Percentiles rank a stretch among this genome's conserved stretches.
Evolutionary conservation across 2,797 vertebrate genomes (phyloP).

Genomic region (Acrossocheilus fasciatus): DNA sequence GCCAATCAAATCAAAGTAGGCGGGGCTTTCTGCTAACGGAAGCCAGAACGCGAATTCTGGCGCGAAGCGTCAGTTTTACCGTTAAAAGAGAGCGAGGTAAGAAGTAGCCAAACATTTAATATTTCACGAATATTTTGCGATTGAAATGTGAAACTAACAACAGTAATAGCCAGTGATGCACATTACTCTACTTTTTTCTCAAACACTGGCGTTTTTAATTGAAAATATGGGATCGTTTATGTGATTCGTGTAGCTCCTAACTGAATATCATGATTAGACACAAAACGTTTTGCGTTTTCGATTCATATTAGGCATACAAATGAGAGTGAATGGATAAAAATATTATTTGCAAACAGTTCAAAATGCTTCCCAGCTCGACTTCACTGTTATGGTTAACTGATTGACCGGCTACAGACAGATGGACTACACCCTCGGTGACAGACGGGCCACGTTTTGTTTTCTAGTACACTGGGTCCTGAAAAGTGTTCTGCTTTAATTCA

Average conservation of each 20-base stretch:
- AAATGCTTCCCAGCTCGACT: neutral
- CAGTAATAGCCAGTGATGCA: too few relatives aligned
- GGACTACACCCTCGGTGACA: neutral
- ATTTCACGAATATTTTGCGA: neutral
- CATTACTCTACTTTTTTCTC: neutral
- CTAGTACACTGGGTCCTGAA: neutral
- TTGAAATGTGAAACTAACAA: neutral
- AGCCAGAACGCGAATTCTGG: neutral
- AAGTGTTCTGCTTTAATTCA: neutral
- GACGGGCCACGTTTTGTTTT: neutral
- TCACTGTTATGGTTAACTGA: neutral
- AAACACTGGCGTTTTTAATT: neutral
- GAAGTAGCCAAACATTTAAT: neutral
- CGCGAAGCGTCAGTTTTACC: neutral
- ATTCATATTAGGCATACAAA: neutral
- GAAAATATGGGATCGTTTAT: neutral
- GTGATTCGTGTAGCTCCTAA: neutral
- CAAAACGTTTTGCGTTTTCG: too few relatives aligned
- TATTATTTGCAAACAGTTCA: neutral
- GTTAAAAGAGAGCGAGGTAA: neutral
- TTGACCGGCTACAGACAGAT: neutral
- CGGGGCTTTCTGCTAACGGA: neutral
- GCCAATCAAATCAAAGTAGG: constrained; percentile 5
- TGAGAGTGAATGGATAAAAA: neutral
- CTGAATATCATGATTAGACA: too few relatives aligned